Conservation (phyloP, 2,797 vertebrate genomes). For the Apodemus agrarius region DNA sequence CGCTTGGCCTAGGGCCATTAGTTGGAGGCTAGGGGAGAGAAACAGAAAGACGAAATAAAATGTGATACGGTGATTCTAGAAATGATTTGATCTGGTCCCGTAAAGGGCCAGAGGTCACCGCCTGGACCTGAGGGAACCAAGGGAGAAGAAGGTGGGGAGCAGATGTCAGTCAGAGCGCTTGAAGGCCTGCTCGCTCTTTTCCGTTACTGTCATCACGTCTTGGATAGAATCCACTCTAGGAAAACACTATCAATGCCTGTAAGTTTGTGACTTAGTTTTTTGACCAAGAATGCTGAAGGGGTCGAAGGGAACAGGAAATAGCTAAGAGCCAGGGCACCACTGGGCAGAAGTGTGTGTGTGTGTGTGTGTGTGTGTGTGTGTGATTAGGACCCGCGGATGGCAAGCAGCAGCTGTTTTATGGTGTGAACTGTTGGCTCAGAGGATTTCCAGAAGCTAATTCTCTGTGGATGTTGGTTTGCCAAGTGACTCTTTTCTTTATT, state of each 20-base stretch:
- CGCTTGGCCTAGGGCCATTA: constrained; percentile 58
- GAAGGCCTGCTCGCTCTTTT: constrained; percentile 59
- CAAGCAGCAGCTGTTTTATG: constrained; percentile 54
- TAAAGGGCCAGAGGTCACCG: constrained; percentile 74
- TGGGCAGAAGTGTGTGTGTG: constrained; percentile 50
- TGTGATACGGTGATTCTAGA: constrained; percentile 69
- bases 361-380: background rate
- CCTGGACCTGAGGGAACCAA: constrained; percentile 58
- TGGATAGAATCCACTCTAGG: constrained; percentile 75
- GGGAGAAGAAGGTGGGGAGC: constrained; percentile 42
- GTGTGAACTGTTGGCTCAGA: constrained; percentile 68
- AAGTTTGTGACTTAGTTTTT: constrained; percentile 84
- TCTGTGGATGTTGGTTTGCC: constrained; percentile 55
- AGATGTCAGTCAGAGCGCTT: constrained; percentile 63
- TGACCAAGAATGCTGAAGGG: constrained; percentile 68
- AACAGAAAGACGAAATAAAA: constrained; percentile 45
- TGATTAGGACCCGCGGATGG: background rate
- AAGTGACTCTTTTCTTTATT: constrained; percentile 64
- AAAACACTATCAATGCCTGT: constrained; percentile 76
- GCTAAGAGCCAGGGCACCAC: background rate
- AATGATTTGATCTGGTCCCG: constrained; percentile 77
- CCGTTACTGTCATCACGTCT: constrained; percentile 85
- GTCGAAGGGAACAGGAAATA: constrained; percentile 27
- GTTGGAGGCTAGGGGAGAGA: constrained; percentile 53
- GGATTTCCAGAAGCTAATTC: constrained; percentile 63